Evolutionary conservation across 2,888 invertebrate genomes (phyloP).

Genomic region (Cremastobaeus sp.): DNA sequence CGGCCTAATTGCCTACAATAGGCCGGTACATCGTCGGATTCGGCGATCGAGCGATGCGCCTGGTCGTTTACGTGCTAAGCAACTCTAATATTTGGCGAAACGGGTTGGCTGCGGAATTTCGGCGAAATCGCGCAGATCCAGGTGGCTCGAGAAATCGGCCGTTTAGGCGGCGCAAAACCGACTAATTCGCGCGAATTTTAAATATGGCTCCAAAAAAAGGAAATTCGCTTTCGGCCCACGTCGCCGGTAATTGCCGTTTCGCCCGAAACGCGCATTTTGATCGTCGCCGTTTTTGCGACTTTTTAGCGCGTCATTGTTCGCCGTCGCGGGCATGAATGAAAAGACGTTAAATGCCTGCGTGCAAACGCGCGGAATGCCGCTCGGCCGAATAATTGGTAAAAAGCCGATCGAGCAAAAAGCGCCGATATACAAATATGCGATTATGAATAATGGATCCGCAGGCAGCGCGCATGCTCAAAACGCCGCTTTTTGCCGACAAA

Average conservation of each 20-base stretch:
- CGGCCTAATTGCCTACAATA: constrained; percentile 69
- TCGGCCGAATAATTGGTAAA: constrained; percentile 25
- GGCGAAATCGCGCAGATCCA: constrained; percentile 53
- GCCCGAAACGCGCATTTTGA: too few species aligned
- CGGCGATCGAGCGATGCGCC: constrained; percentile 24
- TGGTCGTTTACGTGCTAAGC: constrained; percentile 73
- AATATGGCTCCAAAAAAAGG: constrained; percentile 4
- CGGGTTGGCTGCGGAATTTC: constrained; percentile 65
- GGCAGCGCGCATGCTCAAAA: constrained; percentile 12
- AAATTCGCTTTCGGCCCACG: neutral
- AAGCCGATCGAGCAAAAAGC: constrained; percentile 9
- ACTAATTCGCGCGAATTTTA: constrained; percentile 38
- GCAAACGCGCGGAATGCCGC: constrained; percentile 23
- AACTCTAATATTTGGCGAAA: constrained; percentile 70
- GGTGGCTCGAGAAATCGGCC: constrained; percentile 24
- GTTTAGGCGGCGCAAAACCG: constrained; percentile 35
- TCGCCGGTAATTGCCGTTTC: too few species aligned
- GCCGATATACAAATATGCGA: constrained; percentile 23
- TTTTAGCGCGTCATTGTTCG: constrained; percentile 24
- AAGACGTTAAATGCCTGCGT: constrained; percentile 29
- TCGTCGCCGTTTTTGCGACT: constrained; percentile 27
- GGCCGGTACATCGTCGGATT: constrained; percentile 29
- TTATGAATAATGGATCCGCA: constrained; percentile 47
- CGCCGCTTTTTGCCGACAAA: constrained; percentile 38
- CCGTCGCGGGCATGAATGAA: constrained; percentile 33